A percentile compares a stretch with the other conserved stretches of the same genome.
Evolutionary conservation across 2,797 vertebrate genomes (phyloP).

Genomic region (Peromyscus melanophrys): DNA sequence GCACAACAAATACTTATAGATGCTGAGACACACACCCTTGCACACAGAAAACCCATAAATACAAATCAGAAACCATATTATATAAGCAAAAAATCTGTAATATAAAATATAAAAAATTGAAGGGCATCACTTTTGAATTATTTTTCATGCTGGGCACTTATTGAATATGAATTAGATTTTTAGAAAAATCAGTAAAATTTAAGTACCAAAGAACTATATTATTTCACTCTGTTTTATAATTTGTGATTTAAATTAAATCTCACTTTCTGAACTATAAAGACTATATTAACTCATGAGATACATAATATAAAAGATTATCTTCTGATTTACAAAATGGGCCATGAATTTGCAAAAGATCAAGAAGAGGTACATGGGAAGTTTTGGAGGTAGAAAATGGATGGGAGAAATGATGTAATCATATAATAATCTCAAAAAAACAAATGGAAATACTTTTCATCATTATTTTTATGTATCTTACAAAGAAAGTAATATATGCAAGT

Average conservation of each 20-base stretch:
- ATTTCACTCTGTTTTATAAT: neutral
- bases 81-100: neutral
- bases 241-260: neutral
- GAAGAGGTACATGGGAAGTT: neutral
- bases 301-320: neutral
- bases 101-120: neutral
- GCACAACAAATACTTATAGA: neutral
- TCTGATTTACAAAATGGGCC: neutral
- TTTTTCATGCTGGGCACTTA: neutral
- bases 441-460: neutral
- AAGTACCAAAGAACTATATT: neutral
- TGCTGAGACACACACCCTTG: neutral
- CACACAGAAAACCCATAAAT: neutral
- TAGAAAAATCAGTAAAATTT: neutral
- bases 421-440: neutral
- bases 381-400: neutral
- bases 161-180: neutral
- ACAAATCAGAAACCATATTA: neutral
- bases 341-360: neutral
- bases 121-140: neutral
- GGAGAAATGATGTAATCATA: neutral
- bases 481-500: neutral
- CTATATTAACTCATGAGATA: neutral
- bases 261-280: neutral
- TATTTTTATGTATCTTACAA: neutral